Conservation (phyloP, 2,888 invertebrate genomes). For the Xestoiulus laeticollis region DNA sequence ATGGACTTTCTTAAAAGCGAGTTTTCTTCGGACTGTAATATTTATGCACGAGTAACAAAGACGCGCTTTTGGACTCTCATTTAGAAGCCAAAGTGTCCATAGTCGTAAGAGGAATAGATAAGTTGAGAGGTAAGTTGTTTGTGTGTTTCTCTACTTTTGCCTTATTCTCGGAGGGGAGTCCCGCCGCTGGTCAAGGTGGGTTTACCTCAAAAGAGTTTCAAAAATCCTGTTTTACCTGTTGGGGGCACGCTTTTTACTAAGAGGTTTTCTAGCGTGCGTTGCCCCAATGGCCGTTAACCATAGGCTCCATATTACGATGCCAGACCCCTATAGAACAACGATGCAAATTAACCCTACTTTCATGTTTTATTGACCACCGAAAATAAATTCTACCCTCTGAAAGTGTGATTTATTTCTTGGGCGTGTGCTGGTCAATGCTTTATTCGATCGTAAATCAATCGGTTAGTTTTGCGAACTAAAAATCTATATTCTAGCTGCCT, state of each 20-base stretch:
- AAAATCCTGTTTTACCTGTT: conserved; percentile 26
- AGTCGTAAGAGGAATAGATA: neutral
- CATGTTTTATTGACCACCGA: conserved; percentile 2
- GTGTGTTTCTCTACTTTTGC: neutral
- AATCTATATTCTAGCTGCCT: too few species aligned
- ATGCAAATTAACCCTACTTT: neutral
- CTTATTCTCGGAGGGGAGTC: neutral
- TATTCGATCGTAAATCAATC: too few species aligned
- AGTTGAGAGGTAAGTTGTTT: neutral
- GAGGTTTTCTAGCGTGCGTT: conserved; percentile 7
- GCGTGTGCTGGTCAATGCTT: neutral
- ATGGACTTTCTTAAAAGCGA: neutral
- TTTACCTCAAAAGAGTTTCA: neutral
- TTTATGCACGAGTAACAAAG: neutral
- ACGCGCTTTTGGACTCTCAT: neutral
- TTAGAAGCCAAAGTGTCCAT: neutral
- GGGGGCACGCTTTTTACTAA: neutral
- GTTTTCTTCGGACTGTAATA: neutral
- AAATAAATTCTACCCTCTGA: neutral
- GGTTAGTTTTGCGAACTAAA: too few species aligned
- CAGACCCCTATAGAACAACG: neutral
- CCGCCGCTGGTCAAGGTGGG: neutral
- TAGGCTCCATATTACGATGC: neutral
- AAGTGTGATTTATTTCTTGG: neutral
- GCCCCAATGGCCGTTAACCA: neutral